Conservation (phyloP, 2,797 vertebrate genomes). For the Carduelis carduelis region DNA sequence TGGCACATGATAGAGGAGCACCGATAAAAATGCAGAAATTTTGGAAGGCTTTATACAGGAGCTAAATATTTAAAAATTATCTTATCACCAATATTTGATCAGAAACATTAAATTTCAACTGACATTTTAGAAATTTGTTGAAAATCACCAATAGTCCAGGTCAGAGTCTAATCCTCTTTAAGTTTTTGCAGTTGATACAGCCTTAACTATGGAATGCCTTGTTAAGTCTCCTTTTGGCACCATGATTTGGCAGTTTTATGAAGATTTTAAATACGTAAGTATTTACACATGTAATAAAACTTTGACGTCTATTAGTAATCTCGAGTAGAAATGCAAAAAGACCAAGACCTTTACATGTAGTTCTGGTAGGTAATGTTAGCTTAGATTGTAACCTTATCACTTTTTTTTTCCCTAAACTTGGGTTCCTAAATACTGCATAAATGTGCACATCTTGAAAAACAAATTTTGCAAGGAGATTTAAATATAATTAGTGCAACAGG, state of each 20-base stretch:
- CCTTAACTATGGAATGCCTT: background rate
- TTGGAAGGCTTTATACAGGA: background rate
- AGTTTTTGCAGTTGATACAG: background rate
- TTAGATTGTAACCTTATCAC: background rate
- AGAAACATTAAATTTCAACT: background rate
- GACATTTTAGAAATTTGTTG: background rate
- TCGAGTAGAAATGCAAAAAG: background rate
- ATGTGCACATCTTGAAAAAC: background rate
- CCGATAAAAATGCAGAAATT: background rate
- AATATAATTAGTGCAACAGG: background rate
- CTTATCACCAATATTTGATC: background rate
- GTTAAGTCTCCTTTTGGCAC: background rate
- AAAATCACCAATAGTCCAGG: background rate
- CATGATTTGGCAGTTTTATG: background rate
- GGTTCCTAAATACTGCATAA: background rate
- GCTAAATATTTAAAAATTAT: background rate
- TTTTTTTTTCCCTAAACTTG: accelerated
- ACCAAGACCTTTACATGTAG: background rate
- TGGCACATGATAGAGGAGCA: background rate
- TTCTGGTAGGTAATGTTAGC: background rate
- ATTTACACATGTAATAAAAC: background rate
- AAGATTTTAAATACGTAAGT: background rate
- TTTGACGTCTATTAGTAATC: background rate
- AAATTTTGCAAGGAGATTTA: background rate
- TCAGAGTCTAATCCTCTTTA: background rate